Evolutionary conservation across 2,888 invertebrate genomes (phyloP).

Genomic region (Zootermopsis nevadensis): DNA sequence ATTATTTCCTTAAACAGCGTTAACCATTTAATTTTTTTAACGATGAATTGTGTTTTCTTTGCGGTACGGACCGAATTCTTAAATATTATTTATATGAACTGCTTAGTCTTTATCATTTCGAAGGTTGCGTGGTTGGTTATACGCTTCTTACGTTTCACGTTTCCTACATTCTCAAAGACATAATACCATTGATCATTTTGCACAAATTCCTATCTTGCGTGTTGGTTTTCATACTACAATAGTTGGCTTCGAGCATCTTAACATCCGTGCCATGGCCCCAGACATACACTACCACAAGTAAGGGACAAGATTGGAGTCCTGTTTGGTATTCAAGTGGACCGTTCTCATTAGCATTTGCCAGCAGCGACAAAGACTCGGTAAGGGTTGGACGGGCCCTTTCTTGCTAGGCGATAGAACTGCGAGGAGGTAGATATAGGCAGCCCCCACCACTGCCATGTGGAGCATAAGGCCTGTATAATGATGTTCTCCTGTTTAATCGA

Average conservation of each 20-base stretch:
- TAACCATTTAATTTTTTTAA: no score
- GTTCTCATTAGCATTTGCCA: slow-evolving; percentile 49
- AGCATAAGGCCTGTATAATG: slow-evolving; percentile 25
- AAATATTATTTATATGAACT: not conserved
- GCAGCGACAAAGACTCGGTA: slow-evolving; percentile 33
- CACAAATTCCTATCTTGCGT: not conserved
- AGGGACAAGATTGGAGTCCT: slow-evolving; percentile 51
- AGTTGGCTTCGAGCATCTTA: slow-evolving; percentile 12
- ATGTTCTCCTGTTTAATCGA: slow-evolving; percentile 30
- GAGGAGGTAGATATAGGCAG: not conserved
- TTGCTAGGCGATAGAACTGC: slow-evolving; percentile 18
- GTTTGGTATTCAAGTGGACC: slow-evolving; percentile 52
- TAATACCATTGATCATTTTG: slow-evolving; percentile 6
- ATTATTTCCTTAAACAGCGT: no score
- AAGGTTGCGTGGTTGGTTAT: no score
- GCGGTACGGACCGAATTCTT: no score
- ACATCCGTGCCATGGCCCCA: not conserved
- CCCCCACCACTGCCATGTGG: slow-evolving; percentile 15
- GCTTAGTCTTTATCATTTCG: no score
- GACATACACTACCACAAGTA: slow-evolving; percentile 22
- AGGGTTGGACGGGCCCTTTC: slow-evolving; percentile 25
- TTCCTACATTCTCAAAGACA: no score
- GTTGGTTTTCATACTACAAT: slow-evolving; percentile 21
- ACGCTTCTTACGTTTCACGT: no score
- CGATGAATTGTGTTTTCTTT: no score